A percentile compares a stretch with the other conserved stretches of the same genome.
Conservation (phyloP, 2,888 invertebrate genomes). For the Priocnemis perturbator region DNA sequence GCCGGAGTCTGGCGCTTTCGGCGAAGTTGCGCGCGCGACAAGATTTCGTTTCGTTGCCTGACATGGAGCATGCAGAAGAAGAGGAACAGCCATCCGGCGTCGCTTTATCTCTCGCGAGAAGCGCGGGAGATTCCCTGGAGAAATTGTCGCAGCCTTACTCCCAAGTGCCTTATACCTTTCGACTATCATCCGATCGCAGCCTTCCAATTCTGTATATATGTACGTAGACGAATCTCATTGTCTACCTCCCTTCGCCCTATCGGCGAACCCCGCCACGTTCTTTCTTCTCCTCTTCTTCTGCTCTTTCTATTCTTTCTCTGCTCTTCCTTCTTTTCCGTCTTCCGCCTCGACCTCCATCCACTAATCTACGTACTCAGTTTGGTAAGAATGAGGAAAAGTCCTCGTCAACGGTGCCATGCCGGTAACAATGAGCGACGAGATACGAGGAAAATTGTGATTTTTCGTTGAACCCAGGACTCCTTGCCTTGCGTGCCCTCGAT, state of each 20-base stretch:
- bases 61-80: constrained; percentile 10
- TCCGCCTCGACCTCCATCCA: neutral
- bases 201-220: constrained; percentile 52
- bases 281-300: constrained; percentile 1
- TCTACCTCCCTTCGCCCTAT: constrained; percentile 28
- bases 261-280: constrained; percentile 6
- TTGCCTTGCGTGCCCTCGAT: neutral
- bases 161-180: constrained; percentile 54
- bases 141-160: constrained; percentile 57
- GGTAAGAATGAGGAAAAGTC: constrained; percentile 7
- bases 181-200: constrained; percentile 55
- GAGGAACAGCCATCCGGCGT: neutral
- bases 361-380: constrained; percentile 14
- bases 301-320: constrained; percentile 8
- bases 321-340: neutral
- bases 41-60: constrained; percentile 41
- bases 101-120: neutral
- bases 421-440: neutral
- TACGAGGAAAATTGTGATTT: constrained; percentile 13
- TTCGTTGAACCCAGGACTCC: constrained; percentile 6
- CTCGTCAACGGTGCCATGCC: neutral
- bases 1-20: constrained; percentile 24
- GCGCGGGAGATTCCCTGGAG: constrained; percentile 42
- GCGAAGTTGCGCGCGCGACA: constrained; percentile 19
- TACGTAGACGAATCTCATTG: constrained; percentile 57